Evolutionary conservation across 2,888 invertebrate species (phyloP).

Genomic region (Masnerella sp.): DNA sequence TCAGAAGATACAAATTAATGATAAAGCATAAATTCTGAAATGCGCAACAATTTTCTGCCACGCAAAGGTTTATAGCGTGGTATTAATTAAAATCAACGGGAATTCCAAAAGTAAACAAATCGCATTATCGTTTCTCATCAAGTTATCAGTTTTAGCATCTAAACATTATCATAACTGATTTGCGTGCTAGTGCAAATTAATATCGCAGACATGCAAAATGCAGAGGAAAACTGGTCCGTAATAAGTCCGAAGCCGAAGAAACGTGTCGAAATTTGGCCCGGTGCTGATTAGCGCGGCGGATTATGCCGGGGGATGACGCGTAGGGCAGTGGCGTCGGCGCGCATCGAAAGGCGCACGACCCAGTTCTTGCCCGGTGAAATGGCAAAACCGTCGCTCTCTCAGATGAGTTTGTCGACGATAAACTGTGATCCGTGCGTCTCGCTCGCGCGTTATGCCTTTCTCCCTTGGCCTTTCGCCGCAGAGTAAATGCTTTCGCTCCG

Average conservation of each 20-base stretch:
- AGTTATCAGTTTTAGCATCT: no score
- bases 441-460: slow-evolving; percentile 23
- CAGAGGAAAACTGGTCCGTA: neutral
- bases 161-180: no score
- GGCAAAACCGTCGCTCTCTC: slow-evolving; percentile 66
- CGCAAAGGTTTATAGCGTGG: no score
- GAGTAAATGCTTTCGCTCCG: slow-evolving; percentile 68
- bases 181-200: no score
- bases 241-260: slow-evolving; percentile 12
- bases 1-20: no score
- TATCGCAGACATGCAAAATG: no score
- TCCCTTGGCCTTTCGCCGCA: slow-evolving; percentile 58
- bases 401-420: slow-evolving; percentile 66
- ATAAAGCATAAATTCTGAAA: no score
- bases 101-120: no score
- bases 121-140: no score
- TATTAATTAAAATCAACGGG: no score
- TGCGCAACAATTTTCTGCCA: no score
- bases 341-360: slow-evolving; percentile 39
- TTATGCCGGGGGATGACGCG: slow-evolving; percentile 17
- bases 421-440: slow-evolving; percentile 60
- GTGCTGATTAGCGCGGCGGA: slow-evolving; percentile 19
- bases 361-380: slow-evolving; percentile 68
- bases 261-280: slow-evolving; percentile 20
- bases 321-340: slow-evolving; percentile 10